Conservation (phyloP, 2,113 vertebrate species). For the Mionectes macconnelli region DNA sequence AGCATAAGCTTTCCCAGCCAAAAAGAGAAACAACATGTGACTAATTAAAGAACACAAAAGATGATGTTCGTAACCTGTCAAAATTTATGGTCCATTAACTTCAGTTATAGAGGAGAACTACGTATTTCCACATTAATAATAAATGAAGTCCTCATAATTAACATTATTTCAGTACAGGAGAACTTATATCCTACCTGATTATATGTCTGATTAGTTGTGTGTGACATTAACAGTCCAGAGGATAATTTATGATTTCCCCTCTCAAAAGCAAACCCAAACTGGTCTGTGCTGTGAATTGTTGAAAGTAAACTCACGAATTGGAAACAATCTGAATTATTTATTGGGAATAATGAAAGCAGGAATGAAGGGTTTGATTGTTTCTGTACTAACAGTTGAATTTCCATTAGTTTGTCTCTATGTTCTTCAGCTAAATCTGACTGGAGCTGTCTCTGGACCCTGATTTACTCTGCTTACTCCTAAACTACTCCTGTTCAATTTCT, state of each 20-base stretch:
- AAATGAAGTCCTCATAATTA: constrained; percentile 50
- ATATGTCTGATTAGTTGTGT: constrained; percentile 8
- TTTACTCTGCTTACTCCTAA: neutral
- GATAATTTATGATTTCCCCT: neutral
- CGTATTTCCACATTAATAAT: constrained; percentile 22
- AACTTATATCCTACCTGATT: neutral
- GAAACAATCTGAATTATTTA: constrained; percentile 52
- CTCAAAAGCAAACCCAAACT: neutral
- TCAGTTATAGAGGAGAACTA: neutral
- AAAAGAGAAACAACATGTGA: constrained; percentile 5
- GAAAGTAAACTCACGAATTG: constrained; percentile 12
- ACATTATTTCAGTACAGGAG: constrained; percentile 6
- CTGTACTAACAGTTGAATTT: neutral
- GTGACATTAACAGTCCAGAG: neutral
- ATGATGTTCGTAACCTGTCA: constrained; percentile 33
- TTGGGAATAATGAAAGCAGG: neutral
- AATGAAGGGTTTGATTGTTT: neutral
- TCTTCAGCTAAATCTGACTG: neutral
- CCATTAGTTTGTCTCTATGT: neutral
- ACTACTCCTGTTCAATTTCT: neutral
- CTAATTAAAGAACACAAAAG: constrained; percentile 50
- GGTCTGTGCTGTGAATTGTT: neutral
- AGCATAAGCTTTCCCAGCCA: neutral
- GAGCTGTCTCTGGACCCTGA: neutral
- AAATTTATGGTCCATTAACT: constrained; percentile 58